phyloP scores from a whole-genome alignment of 2,888 invertebrate species.

The Hypsopygia costalis region DNA sequence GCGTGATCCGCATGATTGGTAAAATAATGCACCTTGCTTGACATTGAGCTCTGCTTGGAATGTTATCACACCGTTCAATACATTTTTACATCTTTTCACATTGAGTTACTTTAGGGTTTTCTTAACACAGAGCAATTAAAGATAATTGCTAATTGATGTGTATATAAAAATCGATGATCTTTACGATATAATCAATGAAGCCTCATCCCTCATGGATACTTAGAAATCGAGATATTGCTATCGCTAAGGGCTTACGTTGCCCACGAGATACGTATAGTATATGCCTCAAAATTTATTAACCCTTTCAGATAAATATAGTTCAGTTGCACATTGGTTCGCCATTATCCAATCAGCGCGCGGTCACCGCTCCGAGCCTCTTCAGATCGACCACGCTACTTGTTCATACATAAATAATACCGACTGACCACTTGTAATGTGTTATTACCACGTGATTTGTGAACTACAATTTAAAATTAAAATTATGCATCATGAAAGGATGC shows the following conservation, averaged over 20 bases:
- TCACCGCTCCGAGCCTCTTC: slow-evolving; percentile 43
- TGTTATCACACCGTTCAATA: too few relatives aligned
- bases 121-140: too few relatives aligned
- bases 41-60: too few relatives aligned
- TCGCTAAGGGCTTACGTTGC: slow-evolving; percentile 4
- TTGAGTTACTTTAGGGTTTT: too few relatives aligned
- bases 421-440: slow-evolving; percentile 24
- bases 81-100: too few relatives aligned
- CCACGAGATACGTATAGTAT: background rate
- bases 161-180: too few relatives aligned
- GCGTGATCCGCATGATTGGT: too few relatives aligned
- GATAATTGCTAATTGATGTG: too few relatives aligned
- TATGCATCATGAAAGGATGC: too few relatives aligned
- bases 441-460: slow-evolving; percentile 28
- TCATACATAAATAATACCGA: slow-evolving; percentile 47
- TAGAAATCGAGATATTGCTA: too few relatives aligned
- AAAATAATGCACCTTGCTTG: too few relatives aligned
- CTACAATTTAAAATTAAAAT: background rate
- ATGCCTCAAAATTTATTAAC: slow-evolving; percentile 7
- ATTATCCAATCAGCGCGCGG: slow-evolving; percentile 60
- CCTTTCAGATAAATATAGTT: slow-evolving; percentile 45
- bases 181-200: too few relatives aligned
- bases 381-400: slow-evolving; percentile 31
- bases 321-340: slow-evolving; percentile 24
- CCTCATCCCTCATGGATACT: background rate